Evolutionary conservation across 2,113 vertebrate species (phyloP), one percentile per base, ranked within the genome.

Genomic region (Aegotheles bennettii): DNA sequence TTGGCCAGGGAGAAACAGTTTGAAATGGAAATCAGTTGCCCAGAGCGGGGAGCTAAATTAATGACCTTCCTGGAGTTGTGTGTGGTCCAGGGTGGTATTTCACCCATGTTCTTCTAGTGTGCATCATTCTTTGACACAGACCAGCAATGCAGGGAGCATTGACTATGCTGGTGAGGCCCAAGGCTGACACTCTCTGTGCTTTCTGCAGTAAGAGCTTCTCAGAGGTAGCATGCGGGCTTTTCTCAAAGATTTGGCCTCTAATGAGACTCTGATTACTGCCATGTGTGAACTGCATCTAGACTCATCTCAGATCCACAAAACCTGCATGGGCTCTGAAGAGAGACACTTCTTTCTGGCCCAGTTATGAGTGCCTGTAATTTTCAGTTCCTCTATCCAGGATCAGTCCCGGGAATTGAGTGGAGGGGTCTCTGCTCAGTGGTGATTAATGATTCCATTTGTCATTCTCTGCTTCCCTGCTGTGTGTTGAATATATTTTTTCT

Each of bases 21-120:
- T 86, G 71, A 77, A 85, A 69, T 33, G 42, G 33, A 56, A 43
- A 64, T 43, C 4, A 40, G 2, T 48, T 86, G 33, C 10, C 23
- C 9, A 48, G 38, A 53, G 16, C 0, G 0, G 8, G 17, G 19
- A 64, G 4, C 15, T 71, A 38, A 69, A 42, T 61, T 31, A 0
- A 5, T 42, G 23, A 25, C 18, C 0, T 54, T 73, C 14, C 50
- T 47, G 21, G 59, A 61, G 6, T 3, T 29, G 18, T 25, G 23
- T 16, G 9, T 77, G 43, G 28, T 68, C 20, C 33, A 59, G 10
- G 16, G 6, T 74, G 43, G 13, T 19, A 54, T 57, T 86, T 65
- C 28, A 45, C 10, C 7, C 15, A 12, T 51, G 18, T 48, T 50
- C 2, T 35, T 77, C 18, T 48, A 7, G 26, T 1, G 10, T 23